phyloP scores from a whole-genome alignment of 2,888 invertebrate species.

The Protophormia terraenovae region DNA sequence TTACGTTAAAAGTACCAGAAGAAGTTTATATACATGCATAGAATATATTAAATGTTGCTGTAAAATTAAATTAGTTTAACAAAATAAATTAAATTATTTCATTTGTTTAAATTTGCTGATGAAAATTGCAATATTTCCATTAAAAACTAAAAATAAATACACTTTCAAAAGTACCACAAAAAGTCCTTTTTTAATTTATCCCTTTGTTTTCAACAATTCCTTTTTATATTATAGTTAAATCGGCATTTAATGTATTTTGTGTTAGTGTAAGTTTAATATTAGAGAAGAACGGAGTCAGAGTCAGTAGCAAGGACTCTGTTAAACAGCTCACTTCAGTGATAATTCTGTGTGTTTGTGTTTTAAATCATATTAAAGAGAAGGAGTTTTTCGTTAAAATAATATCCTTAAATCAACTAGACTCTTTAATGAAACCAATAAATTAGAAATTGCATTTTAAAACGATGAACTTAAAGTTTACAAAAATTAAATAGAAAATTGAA shows the following conservation, averaged over 20 bases:
- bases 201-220: neutral
- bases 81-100: no score
- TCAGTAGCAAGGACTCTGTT: conserved; percentile 65
- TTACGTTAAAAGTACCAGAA: no score
- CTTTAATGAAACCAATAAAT: neutral
- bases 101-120: no score
- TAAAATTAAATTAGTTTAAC: no score
- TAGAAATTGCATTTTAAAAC: neutral
- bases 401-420: neutral
- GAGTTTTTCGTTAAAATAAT: neutral
- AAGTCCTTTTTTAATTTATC: conserved; percentile 47
- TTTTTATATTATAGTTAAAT: conserved; percentile 6
- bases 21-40: no score
- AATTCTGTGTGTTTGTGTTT: neutral
- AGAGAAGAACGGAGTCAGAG: conserved; percentile 48
- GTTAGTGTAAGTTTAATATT: conserved; percentile 43
- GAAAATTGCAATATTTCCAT: no score
- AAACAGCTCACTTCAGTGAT: conserved; percentile 58
- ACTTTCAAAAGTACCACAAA: no score
- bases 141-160: no score
- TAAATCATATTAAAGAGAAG: conserved; percentile 1
- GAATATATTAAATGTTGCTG: no score
- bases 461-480: neutral
- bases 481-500: neutral
- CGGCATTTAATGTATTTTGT: conserved; percentile 37